Conservation (phyloP, 2,888 invertebrate species). For the Mantis religiosa region DNA sequence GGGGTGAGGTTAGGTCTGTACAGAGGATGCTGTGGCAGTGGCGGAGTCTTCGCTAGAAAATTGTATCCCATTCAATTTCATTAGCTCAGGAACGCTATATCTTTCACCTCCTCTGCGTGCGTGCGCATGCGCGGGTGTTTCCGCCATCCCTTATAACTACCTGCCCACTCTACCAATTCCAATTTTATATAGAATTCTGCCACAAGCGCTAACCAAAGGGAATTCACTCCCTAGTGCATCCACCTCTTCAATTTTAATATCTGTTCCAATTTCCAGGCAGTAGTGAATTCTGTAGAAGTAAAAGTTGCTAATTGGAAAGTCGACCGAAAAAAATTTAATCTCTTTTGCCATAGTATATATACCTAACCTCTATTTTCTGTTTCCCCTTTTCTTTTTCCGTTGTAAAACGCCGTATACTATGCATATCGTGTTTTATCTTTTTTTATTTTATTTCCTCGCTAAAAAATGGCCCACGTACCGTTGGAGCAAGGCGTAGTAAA, state of each 20-base stretch:
- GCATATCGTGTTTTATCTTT: background rate
- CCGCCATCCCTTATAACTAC: background rate
- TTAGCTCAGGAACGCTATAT: background rate
- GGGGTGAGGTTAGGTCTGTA: no score
- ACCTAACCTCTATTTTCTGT: background rate
- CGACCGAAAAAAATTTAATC: slow-evolving; percentile 8
- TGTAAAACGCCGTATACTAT: background rate
- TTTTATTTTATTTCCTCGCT: background rate
- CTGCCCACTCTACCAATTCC: background rate
- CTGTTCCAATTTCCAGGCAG: background rate
- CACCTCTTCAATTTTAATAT: background rate
- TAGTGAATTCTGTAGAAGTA: background rate
- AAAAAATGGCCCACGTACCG: slow-evolving; percentile 11
- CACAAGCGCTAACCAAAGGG: background rate
- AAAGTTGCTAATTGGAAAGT: slow-evolving; percentile 1
- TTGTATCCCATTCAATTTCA: slow-evolving; percentile 13
- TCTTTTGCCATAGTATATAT: background rate
- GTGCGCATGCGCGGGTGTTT: background rate
- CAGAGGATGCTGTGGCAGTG: background rate
- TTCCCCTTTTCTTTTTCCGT: background rate
- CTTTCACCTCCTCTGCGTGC: background rate
- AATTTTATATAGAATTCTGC: background rate
- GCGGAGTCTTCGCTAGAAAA: background rate
- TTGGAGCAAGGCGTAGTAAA: background rate
- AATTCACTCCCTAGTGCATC: background rate